Evolutionary conservation across 2,797 vertebrate genomes (phyloP).

Genomic region (Girardinus metallicus): DNA sequence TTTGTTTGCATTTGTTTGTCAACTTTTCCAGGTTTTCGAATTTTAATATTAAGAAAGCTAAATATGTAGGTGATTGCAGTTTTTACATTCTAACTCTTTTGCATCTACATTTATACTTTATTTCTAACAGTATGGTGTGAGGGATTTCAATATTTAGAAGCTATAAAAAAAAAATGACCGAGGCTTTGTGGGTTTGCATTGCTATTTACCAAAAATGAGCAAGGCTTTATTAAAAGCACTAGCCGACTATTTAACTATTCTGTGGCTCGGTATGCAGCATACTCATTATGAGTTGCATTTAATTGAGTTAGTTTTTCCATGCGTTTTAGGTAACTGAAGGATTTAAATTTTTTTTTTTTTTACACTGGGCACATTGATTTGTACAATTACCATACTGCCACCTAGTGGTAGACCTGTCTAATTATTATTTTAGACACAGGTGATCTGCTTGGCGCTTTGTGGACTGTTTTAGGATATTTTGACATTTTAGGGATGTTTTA

Average conservation of each 20-base stretch:
- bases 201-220: conserved; percentile 24
- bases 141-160: conserved; percentile 26
- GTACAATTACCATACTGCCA: conserved; percentile 35
- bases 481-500: neutral
- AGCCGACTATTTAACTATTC: neutral
- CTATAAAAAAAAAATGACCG: conserved; percentile 58
- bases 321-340: neutral
- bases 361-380: neutral
- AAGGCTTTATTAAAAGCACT: conserved; percentile 16
- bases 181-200: conserved; percentile 51
- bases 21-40: neutral
- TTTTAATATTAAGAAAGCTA: neutral
- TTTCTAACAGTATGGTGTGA: conserved; percentile 9
- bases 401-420: conserved; percentile 50
- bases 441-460: neutral
- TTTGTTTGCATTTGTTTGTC: neutral
- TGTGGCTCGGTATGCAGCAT: neutral
- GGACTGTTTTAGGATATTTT: neutral
- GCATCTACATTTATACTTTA: neutral
- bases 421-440: neutral
- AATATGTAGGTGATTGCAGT: neutral
- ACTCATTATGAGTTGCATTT: neutral
- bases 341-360: neutral
- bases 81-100: neutral
- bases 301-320: neutral